Conservation (phyloP, 2,797 vertebrate genomes). For the Pteronotus mesoamericanus region DNA sequence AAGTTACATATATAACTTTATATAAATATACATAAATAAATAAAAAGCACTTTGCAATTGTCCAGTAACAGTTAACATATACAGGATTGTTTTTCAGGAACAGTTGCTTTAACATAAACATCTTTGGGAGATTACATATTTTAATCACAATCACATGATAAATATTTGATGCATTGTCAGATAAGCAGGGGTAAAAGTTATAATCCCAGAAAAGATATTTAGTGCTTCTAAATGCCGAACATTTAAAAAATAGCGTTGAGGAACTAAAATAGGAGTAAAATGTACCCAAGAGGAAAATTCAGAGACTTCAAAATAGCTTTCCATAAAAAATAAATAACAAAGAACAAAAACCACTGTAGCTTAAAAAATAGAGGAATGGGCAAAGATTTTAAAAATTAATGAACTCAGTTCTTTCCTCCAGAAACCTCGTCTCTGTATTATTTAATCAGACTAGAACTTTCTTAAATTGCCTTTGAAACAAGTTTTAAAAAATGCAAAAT, state of each 20-base stretch:
- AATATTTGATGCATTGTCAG: slow-evolving; percentile 52
- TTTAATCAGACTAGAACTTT: slow-evolving; percentile 62
- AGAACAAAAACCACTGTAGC: background rate
- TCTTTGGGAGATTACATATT: slow-evolving; percentile 8
- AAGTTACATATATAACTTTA: background rate
- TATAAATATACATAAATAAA: background rate
- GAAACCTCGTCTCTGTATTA: slow-evolving; percentile 59
- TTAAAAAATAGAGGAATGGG: slow-evolving; percentile 37
- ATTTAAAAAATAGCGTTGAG: slow-evolving; percentile 37
- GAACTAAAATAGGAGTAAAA: slow-evolving; percentile 25
- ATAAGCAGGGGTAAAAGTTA: slow-evolving; percentile 46
- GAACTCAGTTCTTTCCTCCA: slow-evolving; percentile 48
- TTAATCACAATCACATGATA: slow-evolving; percentile 41
- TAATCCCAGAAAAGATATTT: slow-evolving; percentile 49
- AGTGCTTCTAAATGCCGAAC: slow-evolving; percentile 43
- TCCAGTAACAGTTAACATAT: slow-evolving; percentile 5
- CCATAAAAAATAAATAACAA: slow-evolving; percentile 62
- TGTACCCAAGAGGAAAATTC: slow-evolving; percentile 53
- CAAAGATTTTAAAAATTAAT: slow-evolving; percentile 66
- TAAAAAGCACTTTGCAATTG: background rate
- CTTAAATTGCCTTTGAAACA: slow-evolving; percentile 63
- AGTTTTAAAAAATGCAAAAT: background rate
- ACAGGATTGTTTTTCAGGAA: background rate
- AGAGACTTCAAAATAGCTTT: slow-evolving; percentile 59
- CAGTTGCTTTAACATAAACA: background rate